These are phyloP conservation scores for Ornithorhynchus anatinus DNA, from an alignment of 2,113 vertebrate genomes.

Conservation along the genomic window DNA sequence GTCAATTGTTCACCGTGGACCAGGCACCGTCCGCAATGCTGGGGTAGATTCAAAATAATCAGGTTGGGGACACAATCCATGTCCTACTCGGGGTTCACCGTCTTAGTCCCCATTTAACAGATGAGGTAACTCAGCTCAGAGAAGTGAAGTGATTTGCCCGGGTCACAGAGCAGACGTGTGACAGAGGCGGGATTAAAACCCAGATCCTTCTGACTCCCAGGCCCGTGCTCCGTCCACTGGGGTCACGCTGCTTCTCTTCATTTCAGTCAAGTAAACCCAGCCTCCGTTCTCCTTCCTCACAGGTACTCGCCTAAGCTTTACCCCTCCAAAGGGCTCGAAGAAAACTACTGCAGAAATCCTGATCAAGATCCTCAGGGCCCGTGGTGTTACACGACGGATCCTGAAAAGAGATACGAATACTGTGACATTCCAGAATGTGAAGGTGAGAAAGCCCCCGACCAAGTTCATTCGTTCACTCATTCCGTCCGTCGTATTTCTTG, in stretches of 20 bases:
- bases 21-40: too few species aligned
- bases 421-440: conserved; percentile 85
- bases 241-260: neutral
- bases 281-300: neutral
- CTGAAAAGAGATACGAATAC: conserved; percentile 78
- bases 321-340: conserved; percentile 71
- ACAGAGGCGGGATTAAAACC: neutral
- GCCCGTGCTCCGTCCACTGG: neutral
- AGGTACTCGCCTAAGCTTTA: conserved; percentile 54
- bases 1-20: too few species aligned
- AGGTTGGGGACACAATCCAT: too few species aligned
- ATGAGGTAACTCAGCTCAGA: too few species aligned
- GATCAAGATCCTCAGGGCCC: conserved; percentile 80
- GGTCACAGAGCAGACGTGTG: neutral
- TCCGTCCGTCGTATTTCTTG: too few species aligned
- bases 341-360: conserved; percentile 93
- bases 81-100: too few species aligned
- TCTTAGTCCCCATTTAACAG: too few species aligned
- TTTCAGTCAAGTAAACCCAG: neutral
- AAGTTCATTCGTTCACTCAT: too few species aligned
- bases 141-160: neutral
- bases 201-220: neutral
- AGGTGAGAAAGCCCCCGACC: too few species aligned
- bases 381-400: conserved; percentile 93
- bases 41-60: too few species aligned